Conservation (phyloP, 92 coral and sea anemone genomes). For the Actinernus sp. region DNA sequence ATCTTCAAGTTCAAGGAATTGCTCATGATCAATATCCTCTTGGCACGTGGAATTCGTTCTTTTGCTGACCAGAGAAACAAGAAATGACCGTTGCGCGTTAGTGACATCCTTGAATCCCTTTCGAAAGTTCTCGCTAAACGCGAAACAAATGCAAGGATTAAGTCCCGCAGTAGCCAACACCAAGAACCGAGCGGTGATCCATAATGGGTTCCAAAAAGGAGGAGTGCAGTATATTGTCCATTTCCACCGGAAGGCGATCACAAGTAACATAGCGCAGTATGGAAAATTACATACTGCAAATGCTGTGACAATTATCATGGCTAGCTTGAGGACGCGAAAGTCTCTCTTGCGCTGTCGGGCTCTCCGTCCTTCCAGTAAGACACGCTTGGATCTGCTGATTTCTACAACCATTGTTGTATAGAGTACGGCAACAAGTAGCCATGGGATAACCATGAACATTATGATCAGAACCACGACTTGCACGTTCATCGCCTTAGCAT, state of each 20-base stretch:
- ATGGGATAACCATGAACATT: not conserved
- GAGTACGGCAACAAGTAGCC: not conserved
- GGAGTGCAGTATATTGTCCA: slow-evolving; percentile 5
- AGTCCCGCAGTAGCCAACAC: slow-evolving; percentile 9
- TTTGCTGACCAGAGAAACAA: not conserved
- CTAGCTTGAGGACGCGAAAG: slow-evolving; percentile 8
- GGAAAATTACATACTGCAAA: slow-evolving; percentile 31
- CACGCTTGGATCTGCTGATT: not conserved
- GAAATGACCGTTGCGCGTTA: not conserved
- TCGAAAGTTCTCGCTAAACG: slow-evolving; percentile 27
- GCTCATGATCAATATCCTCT: not conserved
- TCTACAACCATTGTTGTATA: not conserved
- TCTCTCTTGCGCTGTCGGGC: slow-evolving; percentile 1
- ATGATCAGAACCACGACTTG: not conserved
- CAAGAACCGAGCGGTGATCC: not conserved
- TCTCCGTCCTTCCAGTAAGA: not conserved
- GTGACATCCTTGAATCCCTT: slow-evolving; percentile 7
- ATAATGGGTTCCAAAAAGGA: not conserved
- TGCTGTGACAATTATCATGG: slow-evolving; percentile 4
- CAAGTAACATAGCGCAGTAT: not conserved
- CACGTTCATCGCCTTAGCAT: not conserved
- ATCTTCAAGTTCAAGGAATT: not conserved
- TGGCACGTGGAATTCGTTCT: not conserved
- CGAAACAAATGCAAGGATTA: slow-evolving; percentile 22
- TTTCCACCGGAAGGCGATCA: slow-evolving; percentile 8